Conservation (phyloP, 1,140 invertebrate genomes). For the Leptinotarsa texana region DNA sequence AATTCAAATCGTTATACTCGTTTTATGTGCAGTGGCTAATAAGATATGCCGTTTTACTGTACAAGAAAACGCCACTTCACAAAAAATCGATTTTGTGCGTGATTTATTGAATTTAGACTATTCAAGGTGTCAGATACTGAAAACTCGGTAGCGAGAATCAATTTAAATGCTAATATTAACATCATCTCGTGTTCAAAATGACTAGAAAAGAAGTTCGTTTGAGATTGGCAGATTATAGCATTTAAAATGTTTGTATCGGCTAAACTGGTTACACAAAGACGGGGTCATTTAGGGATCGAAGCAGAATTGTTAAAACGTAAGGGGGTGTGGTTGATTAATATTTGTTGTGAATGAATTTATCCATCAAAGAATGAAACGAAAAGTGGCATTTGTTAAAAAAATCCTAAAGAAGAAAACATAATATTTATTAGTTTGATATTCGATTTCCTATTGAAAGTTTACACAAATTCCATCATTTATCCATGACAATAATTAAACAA, state of each 20-base stretch:
- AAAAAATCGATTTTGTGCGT: slow-evolving; percentile 17
- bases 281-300: background rate
- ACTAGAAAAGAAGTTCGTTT: slow-evolving; percentile 20
- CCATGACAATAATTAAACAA: too few species aligned
- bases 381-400: too few species aligned
- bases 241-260: slow-evolving; percentile 21
- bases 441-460: too few species aligned
- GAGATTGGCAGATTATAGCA: slow-evolving; percentile 26
- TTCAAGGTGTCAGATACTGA: slow-evolving; percentile 19
- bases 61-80: background rate
- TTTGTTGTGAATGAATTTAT: too few species aligned
- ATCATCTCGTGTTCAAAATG: slow-evolving; percentile 14
- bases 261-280: background rate
- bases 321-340: too few species aligned
- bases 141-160: slow-evolving; percentile 27
- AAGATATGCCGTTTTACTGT: background rate
- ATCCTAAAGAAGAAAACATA: too few species aligned
- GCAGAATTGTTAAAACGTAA: too few species aligned
- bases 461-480: too few species aligned
- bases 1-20: background rate
- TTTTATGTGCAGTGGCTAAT: background rate
- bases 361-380: too few species aligned
- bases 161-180: slow-evolving; percentile 34
- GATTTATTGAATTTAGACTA: slow-evolving; percentile 26
- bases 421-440: too few species aligned